Evolutionary conservation across 2,797 vertebrate genomes (phyloP), one percentile per base, ranked within the genome.

Genomic region (Hozukius guyotensis): DNA sequence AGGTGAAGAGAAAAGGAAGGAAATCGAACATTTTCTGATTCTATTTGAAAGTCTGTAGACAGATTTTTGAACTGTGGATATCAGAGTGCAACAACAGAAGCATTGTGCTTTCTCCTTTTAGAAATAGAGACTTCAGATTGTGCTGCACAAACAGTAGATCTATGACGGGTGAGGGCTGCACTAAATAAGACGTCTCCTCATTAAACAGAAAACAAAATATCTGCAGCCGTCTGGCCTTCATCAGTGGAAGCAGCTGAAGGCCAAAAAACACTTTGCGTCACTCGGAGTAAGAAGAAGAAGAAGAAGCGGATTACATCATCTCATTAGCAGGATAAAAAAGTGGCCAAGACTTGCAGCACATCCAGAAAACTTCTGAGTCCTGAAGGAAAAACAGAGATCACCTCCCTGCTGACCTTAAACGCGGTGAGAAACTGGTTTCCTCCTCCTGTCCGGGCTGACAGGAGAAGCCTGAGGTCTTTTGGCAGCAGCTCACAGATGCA

Each of bases 401-500:
- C 34, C 63, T 70, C 71, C 46, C 74, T 18, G 53, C 27, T 60
- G 79, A 84, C 66, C 73, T 80, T 2, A 36, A 25, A 8, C 22
- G 3, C n/a, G 2, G 36, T 6, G 61, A 59, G 65, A 74, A 62
- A 55, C 27, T 2, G 4, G 31, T 64, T 75, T 81, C 57, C 66
- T 75, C 46, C 49, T 72, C 65, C 77, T 49, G 25, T 42, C 73
- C 63, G 3, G 49, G 52, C 76, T 62, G 81, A 78, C 75, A 71
- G 81, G 25, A 80, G 87, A 27, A 83, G 86, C 84, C 73, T 2
- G 52, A 68, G 82, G 80, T 67, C 57, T 52, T 84, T 52, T 85
- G 87, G 85, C 87, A 83, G 81, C 34, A 22, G 38, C 72, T 78
- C 53, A 72, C 18, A 64, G 36, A 61, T 42, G 13, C 75, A 73